Percentiles rank a stretch among this genome's conserved stretches.
These are phyloP conservation scores for Carassius gibelio DNA, from an alignment of 2,113 vertebrate genomes.

Conservation along the genomic window DNA sequence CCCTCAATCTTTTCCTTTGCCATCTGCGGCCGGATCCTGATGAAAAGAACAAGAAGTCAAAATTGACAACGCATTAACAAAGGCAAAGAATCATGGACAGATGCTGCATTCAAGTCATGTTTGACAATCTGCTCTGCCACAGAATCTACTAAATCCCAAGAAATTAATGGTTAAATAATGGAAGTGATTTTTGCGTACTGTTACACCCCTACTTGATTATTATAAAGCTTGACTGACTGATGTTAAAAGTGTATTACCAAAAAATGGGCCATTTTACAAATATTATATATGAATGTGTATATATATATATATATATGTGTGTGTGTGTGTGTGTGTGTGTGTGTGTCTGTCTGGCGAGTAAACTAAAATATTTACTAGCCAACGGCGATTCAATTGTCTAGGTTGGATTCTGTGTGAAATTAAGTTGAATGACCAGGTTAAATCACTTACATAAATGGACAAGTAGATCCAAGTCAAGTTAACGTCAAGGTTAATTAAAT, in stretches of 20 bases:
- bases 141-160: neutral
- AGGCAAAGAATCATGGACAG: neutral
- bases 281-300: too few relatives aligned
- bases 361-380: too few relatives aligned
- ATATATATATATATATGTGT: too few relatives aligned
- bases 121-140: neutral
- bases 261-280: too few relatives aligned
- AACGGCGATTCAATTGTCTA: too few relatives aligned
- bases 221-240: too few relatives aligned
- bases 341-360: too few relatives aligned
- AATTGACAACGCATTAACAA: neutral
- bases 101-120: neutral
- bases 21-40: constrained; percentile 96
- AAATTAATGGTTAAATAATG: neutral
- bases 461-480: neutral
- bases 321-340: too few relatives aligned
- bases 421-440: neutral
- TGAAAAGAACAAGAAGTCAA: neutral
- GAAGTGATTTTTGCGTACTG: too few relatives aligned
- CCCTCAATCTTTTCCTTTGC: constrained; percentile 97
- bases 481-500: constrained; percentile 1
- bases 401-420: too few relatives aligned
- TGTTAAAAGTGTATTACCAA: too few relatives aligned
- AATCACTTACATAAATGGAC: neutral
- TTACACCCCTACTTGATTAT: too few relatives aligned